Evolutionary conservation across 2,797 vertebrate species (phyloP).

Genomic region (Ciconia nigra): DNA sequence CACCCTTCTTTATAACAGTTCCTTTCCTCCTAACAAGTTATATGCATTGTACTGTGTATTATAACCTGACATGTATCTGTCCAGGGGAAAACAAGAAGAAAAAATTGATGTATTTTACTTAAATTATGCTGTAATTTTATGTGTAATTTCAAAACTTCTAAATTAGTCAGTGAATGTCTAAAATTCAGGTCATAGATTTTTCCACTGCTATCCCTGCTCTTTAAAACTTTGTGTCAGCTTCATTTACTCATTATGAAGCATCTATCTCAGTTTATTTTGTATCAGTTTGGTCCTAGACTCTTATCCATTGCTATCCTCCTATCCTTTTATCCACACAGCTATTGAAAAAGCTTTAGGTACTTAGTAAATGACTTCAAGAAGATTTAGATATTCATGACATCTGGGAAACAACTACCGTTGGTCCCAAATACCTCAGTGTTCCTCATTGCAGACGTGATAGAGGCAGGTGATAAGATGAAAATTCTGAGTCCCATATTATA

Average conservation of each 20-base stretch:
- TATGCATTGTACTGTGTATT: not conserved
- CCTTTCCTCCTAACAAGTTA: not conserved
- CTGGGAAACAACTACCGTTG: not conserved
- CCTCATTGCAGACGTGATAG: not conserved
- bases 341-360: not conserved
- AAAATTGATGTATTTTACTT: not conserved
- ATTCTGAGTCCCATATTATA: not conserved
- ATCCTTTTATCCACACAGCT: not conserved
- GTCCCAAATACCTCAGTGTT: not conserved
- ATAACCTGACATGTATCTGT: not conserved
- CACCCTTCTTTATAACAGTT: not conserved
- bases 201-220: not conserved
- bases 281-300: not conserved
- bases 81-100: accelerated
- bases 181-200: not conserved
- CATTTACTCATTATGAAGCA: not conserved
- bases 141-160: not conserved
- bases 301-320: not conserved
- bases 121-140: not conserved
- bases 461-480: not conserved
- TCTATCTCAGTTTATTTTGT: not conserved
- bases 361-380: not conserved
- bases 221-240: not conserved
- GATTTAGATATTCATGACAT: not conserved
- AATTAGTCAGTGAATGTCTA: not conserved